Evolutionary conservation across 2,797 vertebrate species (phyloP), one percentile per base, ranked within the genome.

Genomic region (Psittacula derbiana): DNA sequence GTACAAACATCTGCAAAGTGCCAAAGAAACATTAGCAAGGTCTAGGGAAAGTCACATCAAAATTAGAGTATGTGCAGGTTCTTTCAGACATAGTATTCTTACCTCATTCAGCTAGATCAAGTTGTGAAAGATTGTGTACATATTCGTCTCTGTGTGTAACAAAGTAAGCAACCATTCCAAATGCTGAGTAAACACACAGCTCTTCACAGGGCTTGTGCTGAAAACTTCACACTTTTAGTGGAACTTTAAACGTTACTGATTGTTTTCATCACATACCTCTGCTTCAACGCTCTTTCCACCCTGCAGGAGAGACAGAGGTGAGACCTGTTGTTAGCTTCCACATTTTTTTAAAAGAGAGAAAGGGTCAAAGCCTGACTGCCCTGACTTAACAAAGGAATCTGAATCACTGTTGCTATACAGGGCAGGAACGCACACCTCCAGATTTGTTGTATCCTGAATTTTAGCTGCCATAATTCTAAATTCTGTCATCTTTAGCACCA

Each of bases 61-160:
- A 58, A 50, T 33, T 7, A 18, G 21, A 33, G 12, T 8, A 17
- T 4, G 4, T 5, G 13, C 43, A 33, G 17, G 11, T 40, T 38
- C 36, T 27, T 20, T n/a, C 40, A 28, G 16, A 8, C 1, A 0
- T 2, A 2, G 8, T 4, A 12, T 3, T 41, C 65, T 87, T 69
- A 33, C 38, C 53, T 24, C 0, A 4, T 4, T 28, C 52, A 4
- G 41, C 27, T 5, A 16, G 3, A 50, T 13, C 16, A 4, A 14
- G 46, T 0, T 2, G 4, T 6, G 17, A 49, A 33, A 25, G 4
- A 1, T 1, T 0, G 8, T 0, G 9, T 11, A 20, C 1, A 7
- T 10, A 47, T 15, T 36, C 33, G 7, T 12, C 30, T 11, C 4
- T 1, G 20, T 7, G 18, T 10, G 1, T 5, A 36, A 24, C n/a